Base-by-base conservation (phyloP, 2,888 invertebrate species). In the Ophion costatus region DNA sequence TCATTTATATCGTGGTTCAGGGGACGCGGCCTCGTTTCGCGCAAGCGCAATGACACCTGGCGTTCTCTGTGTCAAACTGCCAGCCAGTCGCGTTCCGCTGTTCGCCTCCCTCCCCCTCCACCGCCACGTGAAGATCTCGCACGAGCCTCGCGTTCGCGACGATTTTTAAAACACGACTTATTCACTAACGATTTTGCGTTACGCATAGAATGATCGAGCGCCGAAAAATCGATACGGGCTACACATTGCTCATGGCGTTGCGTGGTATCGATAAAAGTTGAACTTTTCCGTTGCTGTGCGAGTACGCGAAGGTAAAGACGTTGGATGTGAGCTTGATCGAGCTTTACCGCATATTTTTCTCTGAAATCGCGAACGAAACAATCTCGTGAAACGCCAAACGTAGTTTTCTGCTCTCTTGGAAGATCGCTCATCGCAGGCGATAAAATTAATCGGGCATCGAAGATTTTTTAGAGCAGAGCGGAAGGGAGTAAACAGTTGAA, bases 21-120 rank as follows among this genome's bases (percentile, higher is more conserved):
- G 33, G 51, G 66, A 75, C 79, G 83, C 75, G 79, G 69, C 79
- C 29, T 38, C 64, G 29, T 71, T 80, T 80, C 51, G 80, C 83
- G 85, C 85, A 80, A 38, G 85, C 80, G 85, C 83, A 74, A 45
- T 83, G 69, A 74, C 61, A 77, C 77, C 64, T 83, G 77, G 82
- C 80, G 82, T 77, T 78, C 74, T 70, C 61, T 57, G 11, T 74
- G 81, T 79, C 71, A 84, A 86, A 82, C 78, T 84, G 70, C 59
- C 38, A 38, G 57, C 67, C 77, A 75, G 45, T 45, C n/a, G 17
- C 56, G 45, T 64, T 24, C 38, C 45, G 45, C 33, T 57, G 51
- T 74, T 74, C 71, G 33, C 38, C 71, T 51, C 74, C 64, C 22
- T 7, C 22, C 22, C 51, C 17, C 38, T 38, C 0, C 38, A 3